Percentiles rank a stretch among this genome's conserved stretches.
Conservation (phyloP, 2,888 invertebrate genomes). For the Melanotus villosus region DNA sequence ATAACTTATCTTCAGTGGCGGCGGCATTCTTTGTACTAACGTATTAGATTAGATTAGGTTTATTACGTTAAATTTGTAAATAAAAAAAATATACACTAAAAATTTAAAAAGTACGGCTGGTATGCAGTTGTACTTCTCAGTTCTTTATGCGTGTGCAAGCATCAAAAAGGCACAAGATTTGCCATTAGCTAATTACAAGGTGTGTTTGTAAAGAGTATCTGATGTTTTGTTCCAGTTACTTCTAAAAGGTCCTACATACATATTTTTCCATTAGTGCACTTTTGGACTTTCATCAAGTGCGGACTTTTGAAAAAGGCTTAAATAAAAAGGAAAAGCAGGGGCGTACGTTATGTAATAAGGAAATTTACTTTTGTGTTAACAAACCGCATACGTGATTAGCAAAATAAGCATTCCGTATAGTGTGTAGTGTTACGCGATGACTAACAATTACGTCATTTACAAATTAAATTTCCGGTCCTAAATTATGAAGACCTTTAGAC, state of each 20-base stretch:
- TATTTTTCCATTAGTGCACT: conserved; percentile 5
- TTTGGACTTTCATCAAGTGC: background rate
- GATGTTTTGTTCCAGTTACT: conserved; percentile 27
- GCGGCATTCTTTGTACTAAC: too few relatives aligned
- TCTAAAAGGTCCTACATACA: conserved; percentile 2
- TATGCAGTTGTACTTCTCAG: too few relatives aligned
- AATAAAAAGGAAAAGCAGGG: background rate
- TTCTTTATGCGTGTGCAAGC: conserved; percentile 1
- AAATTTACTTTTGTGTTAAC: background rate
- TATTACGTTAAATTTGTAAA: too few relatives aligned
- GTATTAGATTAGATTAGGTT: too few relatives aligned
- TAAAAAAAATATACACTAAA: too few relatives aligned
- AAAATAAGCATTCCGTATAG: background rate
- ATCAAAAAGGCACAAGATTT: conserved; percentile 33
- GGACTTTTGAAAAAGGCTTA: background rate
- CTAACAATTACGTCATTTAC: conserved; percentile 44
- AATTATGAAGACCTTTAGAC: background rate
- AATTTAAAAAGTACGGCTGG: too few relatives aligned
- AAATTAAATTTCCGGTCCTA: conserved; percentile 10
- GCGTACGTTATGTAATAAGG: background rate
- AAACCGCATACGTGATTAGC: background rate
- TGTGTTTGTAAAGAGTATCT: background rate
- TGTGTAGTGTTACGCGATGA: conserved; percentile 23
- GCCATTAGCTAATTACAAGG: conserved; percentile 42
- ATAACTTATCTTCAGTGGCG: background rate